Evolutionary conservation across 2,113 vertebrate species (phyloP).

Genomic region (Nansenia antarctica): DNA sequence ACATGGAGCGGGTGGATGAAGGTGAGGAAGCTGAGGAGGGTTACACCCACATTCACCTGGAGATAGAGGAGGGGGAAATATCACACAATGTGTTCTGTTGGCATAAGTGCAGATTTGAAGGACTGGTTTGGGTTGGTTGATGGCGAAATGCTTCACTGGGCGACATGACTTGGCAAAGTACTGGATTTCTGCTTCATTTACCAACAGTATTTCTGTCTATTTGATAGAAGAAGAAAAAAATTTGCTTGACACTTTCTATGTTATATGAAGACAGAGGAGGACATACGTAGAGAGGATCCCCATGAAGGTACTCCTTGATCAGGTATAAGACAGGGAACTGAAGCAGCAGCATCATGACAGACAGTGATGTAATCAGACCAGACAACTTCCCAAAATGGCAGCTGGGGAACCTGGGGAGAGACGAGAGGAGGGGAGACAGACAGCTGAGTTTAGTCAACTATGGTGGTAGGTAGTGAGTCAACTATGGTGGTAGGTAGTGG

Average conservation of each 20-base stretch:
- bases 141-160: too few relatives aligned
- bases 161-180: too few relatives aligned
- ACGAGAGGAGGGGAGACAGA: neutral
- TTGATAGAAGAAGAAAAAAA: too few relatives aligned
- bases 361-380: slow-evolving; percentile 79
- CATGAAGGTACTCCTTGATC: slow-evolving; percentile 67
- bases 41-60: slow-evolving; percentile 80
- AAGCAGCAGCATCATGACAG: slow-evolving; percentile 78
- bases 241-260: too few relatives aligned
- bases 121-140: too few relatives aligned
- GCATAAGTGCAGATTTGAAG: too few relatives aligned
- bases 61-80: slow-evolving; percentile 17
- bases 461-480: neutral
- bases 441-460: too few relatives aligned
- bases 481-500: too few relatives aligned
- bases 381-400: slow-evolving; percentile 88
- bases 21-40: slow-evolving; percentile 69
- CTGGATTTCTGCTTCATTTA: too few relatives aligned
- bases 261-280: neutral
- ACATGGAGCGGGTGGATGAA: slow-evolving; percentile 78
- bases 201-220: too few relatives aligned
- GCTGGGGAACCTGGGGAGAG: slow-evolving; percentile 76
- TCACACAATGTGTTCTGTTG: too few relatives aligned
- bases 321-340: slow-evolving; percentile 83
- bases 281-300: slow-evolving; percentile 79